phyloP scores from a whole-genome alignment of 2,113 vertebrate genomes.

The Ammodytes dubius region DNA sequence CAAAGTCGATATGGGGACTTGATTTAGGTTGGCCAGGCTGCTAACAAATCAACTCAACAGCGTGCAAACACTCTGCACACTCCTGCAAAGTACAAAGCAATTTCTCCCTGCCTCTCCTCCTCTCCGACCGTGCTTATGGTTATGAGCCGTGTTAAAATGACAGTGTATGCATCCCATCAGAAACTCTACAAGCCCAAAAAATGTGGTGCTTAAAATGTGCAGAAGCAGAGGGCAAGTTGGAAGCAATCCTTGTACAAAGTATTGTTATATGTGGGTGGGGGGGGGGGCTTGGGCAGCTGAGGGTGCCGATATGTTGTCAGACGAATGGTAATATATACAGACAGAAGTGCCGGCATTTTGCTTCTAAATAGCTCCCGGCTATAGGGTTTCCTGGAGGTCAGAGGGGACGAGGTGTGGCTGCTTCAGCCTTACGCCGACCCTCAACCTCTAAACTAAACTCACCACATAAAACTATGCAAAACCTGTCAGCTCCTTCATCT shows the following conservation, averaged over 20 bases:
- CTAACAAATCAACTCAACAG: slow-evolving; percentile 79
- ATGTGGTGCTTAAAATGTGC: slow-evolving; percentile 7
- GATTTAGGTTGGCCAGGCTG: slow-evolving; percentile 63
- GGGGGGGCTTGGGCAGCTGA: background rate
- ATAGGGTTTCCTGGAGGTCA: slow-evolving; percentile 72
- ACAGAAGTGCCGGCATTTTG: slow-evolving; percentile 61
- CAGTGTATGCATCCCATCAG: slow-evolving; percentile 44
- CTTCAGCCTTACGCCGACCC: slow-evolving; percentile 60
- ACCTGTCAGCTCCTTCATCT: slow-evolving; percentile 72
- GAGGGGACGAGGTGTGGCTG: slow-evolving; percentile 64
- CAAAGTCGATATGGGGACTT: slow-evolving; percentile 71
- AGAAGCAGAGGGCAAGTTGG: slow-evolving; percentile 26
- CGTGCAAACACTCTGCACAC: slow-evolving; percentile 67
- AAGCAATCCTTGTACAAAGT: slow-evolving; percentile 34
- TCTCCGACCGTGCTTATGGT: slow-evolving; percentile 44
- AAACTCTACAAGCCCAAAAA: slow-evolving; percentile 25
- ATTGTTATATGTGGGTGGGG: slow-evolving; percentile 28
- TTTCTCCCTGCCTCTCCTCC: slow-evolving; percentile 29
- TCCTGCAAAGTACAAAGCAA: slow-evolving; percentile 54
- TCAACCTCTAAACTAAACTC: slow-evolving; percentile 75
- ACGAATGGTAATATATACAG: slow-evolving; percentile 47
- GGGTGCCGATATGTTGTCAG: slow-evolving; percentile 43
- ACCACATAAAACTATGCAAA: slow-evolving; percentile 69
- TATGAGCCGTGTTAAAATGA: slow-evolving; percentile 54
- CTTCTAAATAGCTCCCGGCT: slow-evolving; percentile 68